Percentiles rank a stretch among this genome's conserved stretches.
phyloP scores from a whole-genome alignment of 2,797 vertebrate genomes.

The Phrynocephalus forsythii region DNA sequence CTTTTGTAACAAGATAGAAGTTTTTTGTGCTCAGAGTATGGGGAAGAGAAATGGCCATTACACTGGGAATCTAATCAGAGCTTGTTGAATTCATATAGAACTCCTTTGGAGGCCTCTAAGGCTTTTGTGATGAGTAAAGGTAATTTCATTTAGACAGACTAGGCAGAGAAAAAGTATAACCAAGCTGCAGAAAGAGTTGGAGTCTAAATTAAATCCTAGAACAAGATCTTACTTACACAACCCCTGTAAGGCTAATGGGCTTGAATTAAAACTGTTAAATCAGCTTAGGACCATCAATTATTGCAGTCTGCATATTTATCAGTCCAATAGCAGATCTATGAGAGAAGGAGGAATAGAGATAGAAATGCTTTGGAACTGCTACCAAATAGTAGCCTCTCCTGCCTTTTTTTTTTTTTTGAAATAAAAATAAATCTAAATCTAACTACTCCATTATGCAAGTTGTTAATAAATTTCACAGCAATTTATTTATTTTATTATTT shows the following conservation, averaged over 20 bases:
- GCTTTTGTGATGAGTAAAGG: background rate
- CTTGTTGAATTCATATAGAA: conserved; percentile 34
- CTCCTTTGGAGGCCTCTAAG: conserved; percentile 51
- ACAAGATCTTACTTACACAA: conserved; percentile 56
- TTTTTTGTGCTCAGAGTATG: conserved; percentile 46
- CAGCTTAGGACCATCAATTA: conserved; percentile 68
- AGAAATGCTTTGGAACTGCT: conserved; percentile 55
- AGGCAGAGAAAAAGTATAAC: conserved; percentile 51
- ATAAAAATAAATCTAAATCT: conserved; percentile 68
- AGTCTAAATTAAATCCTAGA: conserved; percentile 64
- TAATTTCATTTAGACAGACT: conserved; percentile 52
- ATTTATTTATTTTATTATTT: conserved; percentile 17
- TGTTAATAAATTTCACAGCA: conserved; percentile 65
- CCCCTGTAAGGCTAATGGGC: conserved; percentile 69
- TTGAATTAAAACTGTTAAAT: conserved; percentile 75
- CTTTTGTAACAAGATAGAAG: conserved; percentile 59
- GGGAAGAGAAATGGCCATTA: conserved; percentile 65
- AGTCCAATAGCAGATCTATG: conserved; percentile 62
- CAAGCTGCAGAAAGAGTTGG: conserved; percentile 51
- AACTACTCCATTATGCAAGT: conserved; percentile 54
- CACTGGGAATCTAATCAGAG: conserved; percentile 43
- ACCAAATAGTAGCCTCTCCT: conserved; percentile 61
- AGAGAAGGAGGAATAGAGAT: conserved; percentile 54
- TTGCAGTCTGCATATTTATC: conserved; percentile 58
- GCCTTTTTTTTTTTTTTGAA: conserved; percentile 62